phyloP scores from a whole-genome alignment of 2,113 vertebrate species.

The Rostratula benghalensis region DNA sequence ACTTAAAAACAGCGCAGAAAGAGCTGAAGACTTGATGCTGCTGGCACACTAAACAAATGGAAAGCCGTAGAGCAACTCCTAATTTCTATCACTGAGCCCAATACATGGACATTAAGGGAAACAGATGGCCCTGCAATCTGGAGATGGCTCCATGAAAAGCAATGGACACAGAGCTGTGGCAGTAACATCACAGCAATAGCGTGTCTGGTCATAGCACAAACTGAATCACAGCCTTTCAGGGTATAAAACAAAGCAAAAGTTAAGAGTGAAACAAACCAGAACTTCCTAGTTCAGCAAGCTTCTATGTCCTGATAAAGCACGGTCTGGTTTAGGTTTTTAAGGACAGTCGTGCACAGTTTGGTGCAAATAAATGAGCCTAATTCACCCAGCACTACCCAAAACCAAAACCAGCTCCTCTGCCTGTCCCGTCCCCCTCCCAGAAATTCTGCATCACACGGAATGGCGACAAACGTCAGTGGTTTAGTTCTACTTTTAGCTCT shows the following conservation, averaged over 20 bases:
- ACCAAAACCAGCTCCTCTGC: background rate
- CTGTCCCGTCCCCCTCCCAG: background rate
- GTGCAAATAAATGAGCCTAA: background rate
- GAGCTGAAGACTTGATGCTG: constrained; percentile 37
- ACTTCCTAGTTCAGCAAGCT: background rate
- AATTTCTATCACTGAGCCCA: constrained; percentile 34
- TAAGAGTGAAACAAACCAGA: background rate
- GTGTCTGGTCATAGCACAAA: background rate
- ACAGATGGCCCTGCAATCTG: constrained; percentile 65
- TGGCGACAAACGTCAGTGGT: constrained; percentile 18
- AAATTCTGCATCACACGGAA: background rate
- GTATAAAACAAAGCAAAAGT: background rate
- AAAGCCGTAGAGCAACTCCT: background rate
- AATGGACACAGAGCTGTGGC: background rate
- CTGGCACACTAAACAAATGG: constrained; percentile 23
- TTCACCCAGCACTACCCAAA: background rate
- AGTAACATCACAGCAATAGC: background rate
- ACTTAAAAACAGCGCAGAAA: constrained; percentile 54
- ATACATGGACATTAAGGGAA: constrained; percentile 41
- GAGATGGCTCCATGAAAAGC: constrained; percentile 40
- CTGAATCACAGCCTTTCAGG: background rate
- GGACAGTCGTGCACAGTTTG: background rate
- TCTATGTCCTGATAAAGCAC: background rate
- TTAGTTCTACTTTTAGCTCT: constrained; percentile 43
- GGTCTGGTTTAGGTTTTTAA: background rate